Base-by-base conservation (phyloP, 2,797 vertebrate genomes). In the Sebastes goodei region DNA sequence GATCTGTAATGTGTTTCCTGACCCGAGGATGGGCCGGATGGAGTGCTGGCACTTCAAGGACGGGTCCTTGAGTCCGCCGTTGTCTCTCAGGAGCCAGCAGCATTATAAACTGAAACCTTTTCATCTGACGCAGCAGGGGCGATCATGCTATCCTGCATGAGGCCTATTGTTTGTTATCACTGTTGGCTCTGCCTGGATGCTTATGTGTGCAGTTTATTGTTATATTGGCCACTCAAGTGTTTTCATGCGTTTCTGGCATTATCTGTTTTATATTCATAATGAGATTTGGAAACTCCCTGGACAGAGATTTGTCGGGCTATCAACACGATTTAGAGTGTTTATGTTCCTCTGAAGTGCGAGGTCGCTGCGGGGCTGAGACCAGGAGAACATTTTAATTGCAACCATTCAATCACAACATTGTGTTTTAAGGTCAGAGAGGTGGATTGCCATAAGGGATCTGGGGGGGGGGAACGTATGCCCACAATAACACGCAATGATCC, bases 1-100 rank as follows among this genome's bases (percentile, higher is more conserved):
- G 85, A 82, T 76, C 83, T 71, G 89, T 92, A 89, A 93, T 95
- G 93, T 96, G 95, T 95, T 96, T 95, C 94, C 95, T 96, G 95
- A 94, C 92, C 93, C 65, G 89, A 87, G 93, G 95, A 95, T 91
- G 92, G 92, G 86, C 90, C 92, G 93, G 95, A 95, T 88, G 89
- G 80, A 90, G 81, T 90, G 85, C 81, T 94, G 92, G 86, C 93
- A 93, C 88, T 94, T 95, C 96, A 96, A 96, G 96, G 95, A 92
- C 93, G 69, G 71, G 93, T 95, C 96, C 94, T 96, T 96, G 95
- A 95, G 89, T 82, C 83, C 74, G 65, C 53, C 49, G 70, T 71
- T 84, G 86, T 91, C 85, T 92, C 93, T 88, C 60, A 67, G 85
- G 92, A 91, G 71, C 82, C 74, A 12, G 83, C 80, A 61, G 82